Percentiles rank a stretch among this genome's conserved stretches.
Evolutionary conservation across 1,140 invertebrate species (phyloP).

Genomic region (Gonatopus flavifemur): DNA sequence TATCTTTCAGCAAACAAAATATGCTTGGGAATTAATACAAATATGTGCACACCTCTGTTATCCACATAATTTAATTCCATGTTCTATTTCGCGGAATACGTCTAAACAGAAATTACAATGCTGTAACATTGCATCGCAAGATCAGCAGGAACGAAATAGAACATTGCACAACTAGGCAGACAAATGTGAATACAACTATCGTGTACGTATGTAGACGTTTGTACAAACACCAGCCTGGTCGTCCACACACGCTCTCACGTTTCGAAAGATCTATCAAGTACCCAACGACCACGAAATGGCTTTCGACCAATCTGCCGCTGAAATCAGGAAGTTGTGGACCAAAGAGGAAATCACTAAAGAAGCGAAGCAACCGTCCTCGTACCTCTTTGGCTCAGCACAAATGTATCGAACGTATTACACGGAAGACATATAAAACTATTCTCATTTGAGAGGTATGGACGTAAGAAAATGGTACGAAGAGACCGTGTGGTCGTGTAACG

Average conservation of each 20-base stretch:
- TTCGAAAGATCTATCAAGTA: constrained; percentile 29
- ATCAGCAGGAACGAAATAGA: too few relatives aligned
- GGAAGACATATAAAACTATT: not conserved
- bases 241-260: too few relatives aligned
- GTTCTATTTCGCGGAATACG: too few relatives aligned
- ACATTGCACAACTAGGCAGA: too few relatives aligned
- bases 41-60: too few relatives aligned
- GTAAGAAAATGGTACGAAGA: not conserved
- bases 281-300: constrained; percentile 30
- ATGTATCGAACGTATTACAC: not conserved
- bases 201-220: not conserved
- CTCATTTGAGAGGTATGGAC: not conserved
- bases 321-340: constrained; percentile 26
- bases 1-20: too few relatives aligned
- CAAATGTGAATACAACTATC: not conserved
- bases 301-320: constrained; percentile 26
- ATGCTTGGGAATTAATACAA: too few relatives aligned
- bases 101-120: too few relatives aligned
- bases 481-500: too few relatives aligned
- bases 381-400: not conserved
- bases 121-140: too few relatives aligned
- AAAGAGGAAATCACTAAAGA: constrained; percentile 16
- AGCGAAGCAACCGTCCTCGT: constrained; percentile 2
- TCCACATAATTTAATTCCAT: too few relatives aligned
- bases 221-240: too few relatives aligned